Evolutionary conservation across 2,797 vertebrate species (phyloP).

Genomic region (Adrianichthys oophorus): DNA sequence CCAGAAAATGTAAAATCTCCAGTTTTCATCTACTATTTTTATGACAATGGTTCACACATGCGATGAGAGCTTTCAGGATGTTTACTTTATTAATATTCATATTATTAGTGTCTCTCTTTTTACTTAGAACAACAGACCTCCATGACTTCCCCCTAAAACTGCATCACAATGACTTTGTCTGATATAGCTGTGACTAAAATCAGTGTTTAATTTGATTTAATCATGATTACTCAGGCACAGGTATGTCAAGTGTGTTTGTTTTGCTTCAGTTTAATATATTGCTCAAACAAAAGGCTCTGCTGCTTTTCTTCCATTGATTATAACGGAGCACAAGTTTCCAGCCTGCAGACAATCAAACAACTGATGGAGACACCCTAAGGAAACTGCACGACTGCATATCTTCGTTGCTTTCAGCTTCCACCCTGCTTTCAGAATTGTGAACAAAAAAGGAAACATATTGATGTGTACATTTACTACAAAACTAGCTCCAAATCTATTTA

Average conservation of each 20-base stretch:
- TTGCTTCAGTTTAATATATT: constrained; percentile 10
- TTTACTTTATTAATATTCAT: no score
- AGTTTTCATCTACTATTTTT: constrained; percentile 68
- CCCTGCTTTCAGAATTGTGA: no score
- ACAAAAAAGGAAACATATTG: not conserved
- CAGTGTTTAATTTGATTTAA: constrained; percentile 2
- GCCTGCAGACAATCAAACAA: constrained; percentile 36
- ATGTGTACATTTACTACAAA: constrained; percentile 26
- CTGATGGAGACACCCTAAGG: constrained; percentile 21
- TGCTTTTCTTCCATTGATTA: constrained; percentile 1
- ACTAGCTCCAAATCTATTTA: constrained; percentile 53
- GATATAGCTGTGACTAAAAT: constrained; percentile 20
- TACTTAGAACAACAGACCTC: no score
- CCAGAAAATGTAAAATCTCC: constrained; percentile 67
- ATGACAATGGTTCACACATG: constrained; percentile 62
- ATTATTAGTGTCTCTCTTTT: no score
- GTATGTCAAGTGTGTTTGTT: constrained; percentile 2
- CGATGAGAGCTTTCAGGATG: constrained; percentile 35
- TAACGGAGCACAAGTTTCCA: constrained; percentile 26
- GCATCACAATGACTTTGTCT: constrained; percentile 29
- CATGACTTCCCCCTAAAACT: constrained; percentile 21
- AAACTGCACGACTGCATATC: constrained; percentile 41
- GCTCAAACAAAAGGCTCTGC: constrained; percentile 36
- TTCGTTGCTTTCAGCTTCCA: constrained; percentile 16
- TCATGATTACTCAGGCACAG: no score